phyloP scores from a whole-genome alignment of 2,113 vertebrate species.

The Rhinopithecus roxellana region DNA sequence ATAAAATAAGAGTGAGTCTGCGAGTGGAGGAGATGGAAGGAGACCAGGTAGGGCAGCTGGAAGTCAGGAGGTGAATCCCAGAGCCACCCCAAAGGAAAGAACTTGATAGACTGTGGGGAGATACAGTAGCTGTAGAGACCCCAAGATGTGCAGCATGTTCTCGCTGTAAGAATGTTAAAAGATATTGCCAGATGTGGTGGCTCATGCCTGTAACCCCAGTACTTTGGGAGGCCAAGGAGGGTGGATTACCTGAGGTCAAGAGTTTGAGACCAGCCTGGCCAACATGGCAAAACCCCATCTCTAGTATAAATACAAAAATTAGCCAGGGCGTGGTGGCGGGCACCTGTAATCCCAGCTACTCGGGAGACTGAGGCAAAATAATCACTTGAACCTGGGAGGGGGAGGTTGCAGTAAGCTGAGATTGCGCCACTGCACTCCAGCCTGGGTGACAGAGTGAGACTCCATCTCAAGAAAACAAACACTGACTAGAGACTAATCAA shows the following conservation, averaged over 20 bases:
- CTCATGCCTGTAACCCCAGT: neutral
- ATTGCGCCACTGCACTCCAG: neutral
- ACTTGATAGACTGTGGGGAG: neutral
- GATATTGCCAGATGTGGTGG: neutral
- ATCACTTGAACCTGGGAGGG: neutral
- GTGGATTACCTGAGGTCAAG: neutral
- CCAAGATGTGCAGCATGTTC: neutral
- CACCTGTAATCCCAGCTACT: neutral
- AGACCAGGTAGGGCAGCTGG: neutral
- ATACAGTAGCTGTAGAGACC: neutral
- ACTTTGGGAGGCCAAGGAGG: neutral
- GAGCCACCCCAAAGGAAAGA: neutral
- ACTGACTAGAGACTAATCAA: constrained; percentile 61
- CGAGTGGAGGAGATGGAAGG: neutral
- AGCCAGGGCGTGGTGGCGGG: neutral
- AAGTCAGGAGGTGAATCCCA: neutral
- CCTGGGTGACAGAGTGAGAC: neutral
- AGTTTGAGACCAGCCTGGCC: neutral
- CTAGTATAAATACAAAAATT: neutral
- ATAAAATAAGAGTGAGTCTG: neutral
- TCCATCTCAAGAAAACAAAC: neutral
- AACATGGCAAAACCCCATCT: neutral
- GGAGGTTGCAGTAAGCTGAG: neutral
- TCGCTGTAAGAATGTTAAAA: neutral
- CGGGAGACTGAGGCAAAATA: neutral